A percentile compares a stretch with the other conserved stretches of the same genome.
These are phyloP conservation scores for Theropithecus gelada DNA, from an alignment of 2,113 vertebrate genomes.

Conservation along the genomic window DNA sequence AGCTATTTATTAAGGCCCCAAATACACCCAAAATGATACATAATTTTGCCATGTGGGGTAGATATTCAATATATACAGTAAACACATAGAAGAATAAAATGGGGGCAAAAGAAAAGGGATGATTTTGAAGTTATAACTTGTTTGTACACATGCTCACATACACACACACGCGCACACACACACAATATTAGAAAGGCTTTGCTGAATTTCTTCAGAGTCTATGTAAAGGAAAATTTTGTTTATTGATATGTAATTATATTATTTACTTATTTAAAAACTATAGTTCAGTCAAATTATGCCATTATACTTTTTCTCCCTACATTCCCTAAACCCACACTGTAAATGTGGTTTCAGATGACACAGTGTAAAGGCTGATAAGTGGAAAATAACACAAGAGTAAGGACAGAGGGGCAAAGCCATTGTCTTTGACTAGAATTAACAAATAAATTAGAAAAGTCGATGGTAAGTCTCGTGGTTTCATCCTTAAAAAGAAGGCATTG, in stretches of 20 bases:
- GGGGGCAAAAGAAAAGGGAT: background rate
- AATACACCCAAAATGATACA: background rate
- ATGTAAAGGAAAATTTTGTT: background rate
- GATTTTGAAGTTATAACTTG: background rate
- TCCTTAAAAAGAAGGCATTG: background rate
- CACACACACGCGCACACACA: fast-evolving
- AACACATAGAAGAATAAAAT: background rate
- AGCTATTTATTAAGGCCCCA: background rate
- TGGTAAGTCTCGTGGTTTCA: background rate
- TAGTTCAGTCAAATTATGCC: background rate
- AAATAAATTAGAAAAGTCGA: background rate
- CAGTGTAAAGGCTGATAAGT: background rate
- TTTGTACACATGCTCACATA: background rate
- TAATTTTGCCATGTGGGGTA: background rate
- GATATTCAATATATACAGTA: background rate
- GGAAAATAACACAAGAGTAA: background rate
- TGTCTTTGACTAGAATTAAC: background rate
- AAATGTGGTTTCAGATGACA: background rate
- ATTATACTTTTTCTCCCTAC: background rate
- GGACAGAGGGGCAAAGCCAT: background rate
- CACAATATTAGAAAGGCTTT: background rate
- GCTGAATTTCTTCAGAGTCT: background rate
- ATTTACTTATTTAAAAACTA: background rate
- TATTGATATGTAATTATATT: background rate
- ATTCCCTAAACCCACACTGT: background rate